These are phyloP conservation scores for Mirounga angustirostris DNA, from an alignment of 2,113 vertebrate species.

Conservation along the genomic window DNA sequence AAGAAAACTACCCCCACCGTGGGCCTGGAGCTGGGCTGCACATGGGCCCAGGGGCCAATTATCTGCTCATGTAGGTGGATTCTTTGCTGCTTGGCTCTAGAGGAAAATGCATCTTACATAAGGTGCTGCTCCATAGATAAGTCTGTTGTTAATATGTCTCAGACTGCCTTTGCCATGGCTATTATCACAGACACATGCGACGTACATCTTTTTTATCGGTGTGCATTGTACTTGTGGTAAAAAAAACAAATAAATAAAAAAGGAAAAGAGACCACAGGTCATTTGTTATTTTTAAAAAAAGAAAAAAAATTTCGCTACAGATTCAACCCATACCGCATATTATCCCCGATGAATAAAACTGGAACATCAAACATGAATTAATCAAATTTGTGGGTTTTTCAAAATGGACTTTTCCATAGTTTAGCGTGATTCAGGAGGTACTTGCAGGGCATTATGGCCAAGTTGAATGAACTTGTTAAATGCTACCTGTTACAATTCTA, in stretches of 20 bases:
- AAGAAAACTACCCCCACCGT: background rate
- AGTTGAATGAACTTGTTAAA: background rate
- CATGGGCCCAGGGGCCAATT: constrained; percentile 58
- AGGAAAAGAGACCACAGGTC: constrained; percentile 55
- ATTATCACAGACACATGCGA: constrained; percentile 68
- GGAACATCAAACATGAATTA: constrained; percentile 24
- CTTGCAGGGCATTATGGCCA: background rate
- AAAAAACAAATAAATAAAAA: constrained; percentile 52
- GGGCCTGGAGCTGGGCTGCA: background rate
- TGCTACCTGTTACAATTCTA: background rate
- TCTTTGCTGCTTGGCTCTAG: constrained; percentile 70
- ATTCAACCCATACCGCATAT: constrained; percentile 47
- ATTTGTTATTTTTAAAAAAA: constrained; percentile 39
- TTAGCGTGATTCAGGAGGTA: background rate
- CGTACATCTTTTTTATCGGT: constrained; percentile 74
- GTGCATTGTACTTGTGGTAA: constrained; percentile 66
- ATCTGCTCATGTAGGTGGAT: constrained; percentile 52
- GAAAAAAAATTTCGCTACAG: background rate
- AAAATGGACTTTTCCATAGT: background rate
- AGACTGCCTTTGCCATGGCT: constrained; percentile 64
- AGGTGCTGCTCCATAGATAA: constrained; percentile 75
- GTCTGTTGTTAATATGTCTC: constrained; percentile 77
- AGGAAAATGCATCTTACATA: constrained; percentile 82
- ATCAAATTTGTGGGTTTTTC: constrained; percentile 28
- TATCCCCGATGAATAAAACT: constrained; percentile 36